phyloP scores from a whole-genome alignment of 2,888 invertebrate species.

The Pyrrhosoma nymphula region DNA sequence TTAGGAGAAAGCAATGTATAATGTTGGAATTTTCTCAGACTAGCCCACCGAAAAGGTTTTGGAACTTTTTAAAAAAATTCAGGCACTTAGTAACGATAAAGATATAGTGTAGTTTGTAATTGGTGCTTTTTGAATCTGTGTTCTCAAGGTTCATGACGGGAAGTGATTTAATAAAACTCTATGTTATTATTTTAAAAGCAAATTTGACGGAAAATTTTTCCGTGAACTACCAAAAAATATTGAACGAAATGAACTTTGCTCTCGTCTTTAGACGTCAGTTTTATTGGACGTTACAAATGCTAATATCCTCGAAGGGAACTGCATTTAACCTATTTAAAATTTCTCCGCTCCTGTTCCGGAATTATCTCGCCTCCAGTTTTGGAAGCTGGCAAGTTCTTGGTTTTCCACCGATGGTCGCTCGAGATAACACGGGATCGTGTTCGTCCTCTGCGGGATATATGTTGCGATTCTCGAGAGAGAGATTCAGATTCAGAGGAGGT shows the following conservation, averaged over 20 bases:
- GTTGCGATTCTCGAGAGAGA: not conserved
- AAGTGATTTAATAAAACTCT: too few relatives aligned
- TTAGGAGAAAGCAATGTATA: too few relatives aligned
- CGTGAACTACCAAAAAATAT: too few relatives aligned
- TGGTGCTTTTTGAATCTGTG: too few relatives aligned
- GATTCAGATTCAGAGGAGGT: not conserved
- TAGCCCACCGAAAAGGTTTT: too few relatives aligned
- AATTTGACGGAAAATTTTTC: too few relatives aligned
- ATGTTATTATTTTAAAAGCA: too few relatives aligned
- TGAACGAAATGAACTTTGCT: not conserved
- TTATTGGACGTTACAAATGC: not conserved
- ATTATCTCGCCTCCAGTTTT: slow-evolving; percentile 1
- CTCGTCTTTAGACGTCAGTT: not conserved
- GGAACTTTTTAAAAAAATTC: too few relatives aligned
- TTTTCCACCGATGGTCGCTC: not conserved
- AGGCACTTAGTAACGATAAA: too few relatives aligned
- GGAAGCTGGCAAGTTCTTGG: not conserved
- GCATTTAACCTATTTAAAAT: not conserved
- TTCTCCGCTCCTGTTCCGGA: not conserved
- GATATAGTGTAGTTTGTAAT: too few relatives aligned
- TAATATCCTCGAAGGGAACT: not conserved
- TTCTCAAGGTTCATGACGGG: too few relatives aligned
- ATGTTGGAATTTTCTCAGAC: too few relatives aligned
- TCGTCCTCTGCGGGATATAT: not conserved
- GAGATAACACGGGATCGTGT: not conserved